Conservation (phyloP, 1,140 invertebrate genomes). For the Drosophila tani region DNA sequence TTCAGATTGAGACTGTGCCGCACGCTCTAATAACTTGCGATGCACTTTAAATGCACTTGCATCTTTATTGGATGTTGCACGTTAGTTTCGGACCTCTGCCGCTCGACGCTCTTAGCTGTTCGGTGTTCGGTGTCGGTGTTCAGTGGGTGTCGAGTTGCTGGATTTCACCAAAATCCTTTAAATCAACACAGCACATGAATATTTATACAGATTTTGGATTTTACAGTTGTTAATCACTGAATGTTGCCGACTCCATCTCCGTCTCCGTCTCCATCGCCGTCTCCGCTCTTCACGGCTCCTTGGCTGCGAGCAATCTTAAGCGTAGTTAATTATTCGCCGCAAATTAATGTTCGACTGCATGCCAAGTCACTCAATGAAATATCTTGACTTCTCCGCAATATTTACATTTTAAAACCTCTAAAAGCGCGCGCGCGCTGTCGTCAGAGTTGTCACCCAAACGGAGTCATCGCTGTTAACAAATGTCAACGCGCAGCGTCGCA, state of each 20-base stretch:
- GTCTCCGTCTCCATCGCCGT: slow-evolving; percentile 9
- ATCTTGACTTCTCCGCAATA: slow-evolving; percentile 6
- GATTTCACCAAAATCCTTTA: slow-evolving; percentile 79
- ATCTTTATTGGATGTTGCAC: slow-evolving; percentile 70
- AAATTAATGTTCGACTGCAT: slow-evolving; percentile 67
- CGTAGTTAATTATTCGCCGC: slow-evolving; percentile 70
- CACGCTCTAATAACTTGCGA: slow-evolving; percentile 51
- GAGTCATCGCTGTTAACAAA: not conserved
- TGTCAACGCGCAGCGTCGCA: not conserved
- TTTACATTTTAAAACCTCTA: not conserved
- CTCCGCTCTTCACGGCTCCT: slow-evolving; percentile 63
- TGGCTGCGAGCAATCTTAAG: slow-evolving; percentile 75
- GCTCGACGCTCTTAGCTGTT: slow-evolving; percentile 18
- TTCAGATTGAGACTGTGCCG: slow-evolving; percentile 35
- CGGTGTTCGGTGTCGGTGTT: slow-evolving; percentile 8
- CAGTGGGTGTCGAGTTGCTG: slow-evolving; percentile 25
- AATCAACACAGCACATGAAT: slow-evolving; percentile 56
- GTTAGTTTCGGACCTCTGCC: slow-evolving; percentile 67
- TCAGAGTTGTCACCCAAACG: slow-evolving; percentile 13
- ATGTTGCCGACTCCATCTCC: slow-evolving; percentile 21
- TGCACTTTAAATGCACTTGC: slow-evolving; percentile 67
- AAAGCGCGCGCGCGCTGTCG: slow-evolving; percentile 5
- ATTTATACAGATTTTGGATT: slow-evolving; percentile 58
- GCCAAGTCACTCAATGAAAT: slow-evolving; percentile 28
- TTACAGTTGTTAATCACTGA: slow-evolving; percentile 76